Conservation (phyloP, 2,797 vertebrate species). For the Sparus aurata region DNA sequence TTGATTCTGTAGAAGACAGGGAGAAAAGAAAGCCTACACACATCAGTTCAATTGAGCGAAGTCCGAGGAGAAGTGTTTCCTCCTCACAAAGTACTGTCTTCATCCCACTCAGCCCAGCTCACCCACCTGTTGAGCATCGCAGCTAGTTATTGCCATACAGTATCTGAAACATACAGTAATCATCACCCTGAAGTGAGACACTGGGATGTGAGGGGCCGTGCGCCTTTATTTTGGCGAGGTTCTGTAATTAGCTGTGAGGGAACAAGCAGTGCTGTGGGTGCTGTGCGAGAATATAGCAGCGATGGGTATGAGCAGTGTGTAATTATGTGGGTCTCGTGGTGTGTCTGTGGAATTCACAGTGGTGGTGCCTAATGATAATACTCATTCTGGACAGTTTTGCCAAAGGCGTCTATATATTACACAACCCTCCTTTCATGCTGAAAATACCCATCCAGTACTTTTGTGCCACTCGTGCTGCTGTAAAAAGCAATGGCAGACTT, state of each 20-base stretch:
- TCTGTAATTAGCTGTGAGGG: constrained; percentile 79
- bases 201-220: constrained; percentile 32
- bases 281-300: constrained; percentile 59
- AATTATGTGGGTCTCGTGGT: constrained; percentile 80
- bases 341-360: constrained; percentile 70
- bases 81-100: constrained; percentile 47
- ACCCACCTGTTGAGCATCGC: constrained; percentile 62
- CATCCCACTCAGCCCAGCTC: constrained; percentile 53
- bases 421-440: constrained; percentile 59
- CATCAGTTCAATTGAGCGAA: constrained; percentile 34
- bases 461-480: constrained; percentile 51
- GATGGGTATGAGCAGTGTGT: constrained; percentile 70
- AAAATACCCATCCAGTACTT: constrained; percentile 65
- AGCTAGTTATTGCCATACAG: constrained; percentile 28
- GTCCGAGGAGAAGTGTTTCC: constrained; percentile 47
- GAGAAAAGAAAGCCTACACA: constrained; percentile 36
- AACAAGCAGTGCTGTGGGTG: constrained; percentile 71
- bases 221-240: constrained; percentile 60
- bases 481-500: constrained; percentile 23
- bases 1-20: constrained; percentile 32
- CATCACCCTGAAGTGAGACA: constrained; percentile 57
- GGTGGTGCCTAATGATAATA: constrained; percentile 80
- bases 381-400: constrained; percentile 66
- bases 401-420: constrained; percentile 67
- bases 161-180: constrained; percentile 65